Evolutionary conservation across 2,797 vertebrate species (phyloP).

Genomic region (Channallabes apus): DNA sequence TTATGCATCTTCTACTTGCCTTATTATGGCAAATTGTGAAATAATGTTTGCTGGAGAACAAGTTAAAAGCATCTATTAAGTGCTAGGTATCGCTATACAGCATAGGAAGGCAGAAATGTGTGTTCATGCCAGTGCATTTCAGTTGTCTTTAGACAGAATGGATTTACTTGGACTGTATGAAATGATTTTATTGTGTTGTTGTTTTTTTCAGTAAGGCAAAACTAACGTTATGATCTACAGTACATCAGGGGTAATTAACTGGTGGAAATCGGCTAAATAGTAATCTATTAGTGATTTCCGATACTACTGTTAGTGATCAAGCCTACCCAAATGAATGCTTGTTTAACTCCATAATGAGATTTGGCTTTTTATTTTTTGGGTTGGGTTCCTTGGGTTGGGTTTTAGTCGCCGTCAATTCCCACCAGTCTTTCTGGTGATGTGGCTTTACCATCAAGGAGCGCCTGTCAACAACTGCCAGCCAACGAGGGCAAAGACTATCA

Average conservation of each 20-base stretch:
- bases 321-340: neutral
- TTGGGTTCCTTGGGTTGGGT: no score
- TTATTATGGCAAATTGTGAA: neutral
- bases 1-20: slow-evolving; percentile 9
- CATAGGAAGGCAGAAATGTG: neutral
- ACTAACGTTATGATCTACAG: neutral
- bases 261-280: neutral
- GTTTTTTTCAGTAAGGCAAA: neutral
- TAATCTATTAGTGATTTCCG: neutral
- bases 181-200: neutral
- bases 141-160: neutral
- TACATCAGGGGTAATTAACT: neutral
- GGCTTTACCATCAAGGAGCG: no score
- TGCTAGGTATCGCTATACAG: neutral
- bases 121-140: neutral
- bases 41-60: neutral
- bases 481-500: no score
- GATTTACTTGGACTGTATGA: neutral
- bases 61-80: slow-evolving; percentile 13
- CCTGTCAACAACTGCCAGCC: no score
- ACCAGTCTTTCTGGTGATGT: no score
- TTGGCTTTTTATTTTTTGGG: no score
- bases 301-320: neutral
- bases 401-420: no score
- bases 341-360: no score